These are phyloP conservation scores for Lepilemur septentrionalis DNA, from an alignment of 2,797 vertebrate genomes.

Conservation along the genomic window DNA sequence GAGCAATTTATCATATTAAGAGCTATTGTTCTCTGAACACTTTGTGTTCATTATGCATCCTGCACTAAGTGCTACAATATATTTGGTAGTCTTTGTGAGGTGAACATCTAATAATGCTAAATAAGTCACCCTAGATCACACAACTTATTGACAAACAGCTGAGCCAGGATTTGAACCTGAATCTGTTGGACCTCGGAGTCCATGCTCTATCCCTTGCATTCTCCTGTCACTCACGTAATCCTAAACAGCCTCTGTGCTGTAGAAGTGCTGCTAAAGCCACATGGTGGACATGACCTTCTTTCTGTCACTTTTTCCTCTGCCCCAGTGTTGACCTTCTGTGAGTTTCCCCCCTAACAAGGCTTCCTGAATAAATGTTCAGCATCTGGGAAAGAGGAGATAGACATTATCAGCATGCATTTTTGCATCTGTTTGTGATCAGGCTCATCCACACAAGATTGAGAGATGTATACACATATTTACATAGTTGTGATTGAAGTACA, in stretches of 20 bases:
- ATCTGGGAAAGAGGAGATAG: neutral
- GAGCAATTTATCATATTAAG: neutral
- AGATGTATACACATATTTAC: neutral
- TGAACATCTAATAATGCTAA: neutral
- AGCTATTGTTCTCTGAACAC: neutral
- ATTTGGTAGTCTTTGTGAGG: neutral
- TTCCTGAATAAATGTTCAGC: neutral
- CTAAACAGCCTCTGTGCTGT: neutral
- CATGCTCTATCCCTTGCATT: neutral
- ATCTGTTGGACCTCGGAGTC: neutral
- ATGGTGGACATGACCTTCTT: fast-evolving
- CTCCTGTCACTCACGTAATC: neutral
- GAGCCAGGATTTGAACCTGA: neutral
- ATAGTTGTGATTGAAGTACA: neutral
- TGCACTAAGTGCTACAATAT: neutral
- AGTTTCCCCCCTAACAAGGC: neutral
- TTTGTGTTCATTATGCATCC: neutral
- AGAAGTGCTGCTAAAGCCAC: neutral
- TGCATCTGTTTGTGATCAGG: neutral
- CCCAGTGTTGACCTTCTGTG: neutral
- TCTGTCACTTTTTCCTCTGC: neutral
- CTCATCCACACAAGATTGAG: neutral
- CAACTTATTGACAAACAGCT: neutral
- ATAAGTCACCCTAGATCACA: neutral
- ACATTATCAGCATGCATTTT: neutral